Evolutionary conservation across 30 jellyfish, hydroid and myxozoan genomes (phyloP).

Genomic region (Clytia hemisphaerica): DNA sequence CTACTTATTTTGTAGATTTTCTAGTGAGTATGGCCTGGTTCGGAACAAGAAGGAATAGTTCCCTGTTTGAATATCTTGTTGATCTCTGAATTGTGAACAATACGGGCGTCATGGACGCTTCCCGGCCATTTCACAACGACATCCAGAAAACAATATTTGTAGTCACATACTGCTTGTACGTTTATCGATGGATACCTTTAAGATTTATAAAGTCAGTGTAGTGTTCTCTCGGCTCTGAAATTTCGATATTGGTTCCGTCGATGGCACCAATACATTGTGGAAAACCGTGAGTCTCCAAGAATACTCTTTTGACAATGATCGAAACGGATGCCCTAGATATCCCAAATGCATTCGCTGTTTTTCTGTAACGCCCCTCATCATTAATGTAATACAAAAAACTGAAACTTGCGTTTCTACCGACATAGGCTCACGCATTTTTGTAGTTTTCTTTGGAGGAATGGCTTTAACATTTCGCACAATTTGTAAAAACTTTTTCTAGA

Average conservation of each 20-base stretch:
- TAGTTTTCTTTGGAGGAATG: constrained; percentile 30
- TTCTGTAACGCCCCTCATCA: constrained; percentile 48
- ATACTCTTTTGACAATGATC: constrained; percentile 5
- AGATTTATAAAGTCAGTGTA: constrained; percentile 27
- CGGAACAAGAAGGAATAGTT: too few species aligned
- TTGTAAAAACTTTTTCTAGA: constrained; percentile 1
- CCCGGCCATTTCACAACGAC: constrained; percentile 47
- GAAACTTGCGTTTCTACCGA: constrained; percentile 48
- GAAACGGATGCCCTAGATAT: constrained; percentile 44
- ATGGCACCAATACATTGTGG: constrained; percentile 57
- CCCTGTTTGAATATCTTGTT: too few species aligned
- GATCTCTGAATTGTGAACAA: too few species aligned
- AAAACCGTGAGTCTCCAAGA: constrained; percentile 20
- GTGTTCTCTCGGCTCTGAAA: constrained; percentile 11
- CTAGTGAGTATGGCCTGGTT: too few species aligned
- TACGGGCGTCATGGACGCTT: constrained; percentile 51
- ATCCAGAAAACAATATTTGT: constrained; percentile 26
- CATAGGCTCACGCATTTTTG: constrained; percentile 20
- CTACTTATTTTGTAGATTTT: too few species aligned
- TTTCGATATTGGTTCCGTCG: constrained; percentile 37
- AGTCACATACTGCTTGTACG: constrained; percentile 31
- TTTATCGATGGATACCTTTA: constrained; percentile 24
- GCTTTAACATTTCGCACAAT: constrained; percentile 31
- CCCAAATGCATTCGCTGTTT: constrained; percentile 48
- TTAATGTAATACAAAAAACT: constrained; percentile 21